Percentiles rank a stretch among this genome's conserved stretches.
These are phyloP conservation scores for Zootermopsis nevadensis DNA, from an alignment of 2,888 invertebrate species.

Conservation along the genomic window DNA sequence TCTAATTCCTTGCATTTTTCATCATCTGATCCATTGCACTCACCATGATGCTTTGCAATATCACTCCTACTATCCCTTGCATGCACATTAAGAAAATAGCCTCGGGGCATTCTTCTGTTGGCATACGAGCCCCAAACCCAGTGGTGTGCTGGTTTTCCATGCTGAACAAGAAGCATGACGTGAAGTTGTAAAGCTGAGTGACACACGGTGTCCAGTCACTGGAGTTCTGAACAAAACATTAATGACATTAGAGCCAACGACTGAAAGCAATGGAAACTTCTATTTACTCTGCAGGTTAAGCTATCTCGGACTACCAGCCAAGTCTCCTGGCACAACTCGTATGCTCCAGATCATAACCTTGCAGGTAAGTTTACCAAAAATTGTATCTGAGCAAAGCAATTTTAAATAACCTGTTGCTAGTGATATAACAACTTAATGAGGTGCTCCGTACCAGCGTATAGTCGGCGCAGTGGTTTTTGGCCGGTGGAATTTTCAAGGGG, in stretches of 20 bases:
- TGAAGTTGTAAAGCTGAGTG: slow-evolving; percentile 66
- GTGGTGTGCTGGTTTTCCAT: slow-evolving; percentile 90
- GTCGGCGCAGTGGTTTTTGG: no score
- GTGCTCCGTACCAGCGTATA: no score
- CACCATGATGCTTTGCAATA: slow-evolving; percentile 66
- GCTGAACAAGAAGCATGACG: slow-evolving; percentile 80
- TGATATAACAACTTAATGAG: no score
- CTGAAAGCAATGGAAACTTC: no score
- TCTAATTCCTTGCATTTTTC: not conserved
- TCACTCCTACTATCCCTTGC: slow-evolving; percentile 76
- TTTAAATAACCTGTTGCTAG: no score
- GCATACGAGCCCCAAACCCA: slow-evolving; percentile 85
- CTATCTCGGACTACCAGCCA: no score
- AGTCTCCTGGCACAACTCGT: no score
- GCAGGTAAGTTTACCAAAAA: no score
- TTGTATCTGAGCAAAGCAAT: no score
- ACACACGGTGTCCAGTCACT: slow-evolving; percentile 65
- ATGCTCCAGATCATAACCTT: no score
- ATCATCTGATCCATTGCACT: slow-evolving; percentile 56
- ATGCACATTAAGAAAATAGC: slow-evolving; percentile 84
- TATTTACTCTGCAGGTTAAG: no score
- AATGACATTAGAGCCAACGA: not conserved
- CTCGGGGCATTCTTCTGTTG: slow-evolving; percentile 87
- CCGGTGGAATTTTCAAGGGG: no score
- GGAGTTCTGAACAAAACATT: not conserved